Base-by-base conservation (phyloP, 2,888 invertebrate species). In the Siphlonurus alternatus region DNA sequence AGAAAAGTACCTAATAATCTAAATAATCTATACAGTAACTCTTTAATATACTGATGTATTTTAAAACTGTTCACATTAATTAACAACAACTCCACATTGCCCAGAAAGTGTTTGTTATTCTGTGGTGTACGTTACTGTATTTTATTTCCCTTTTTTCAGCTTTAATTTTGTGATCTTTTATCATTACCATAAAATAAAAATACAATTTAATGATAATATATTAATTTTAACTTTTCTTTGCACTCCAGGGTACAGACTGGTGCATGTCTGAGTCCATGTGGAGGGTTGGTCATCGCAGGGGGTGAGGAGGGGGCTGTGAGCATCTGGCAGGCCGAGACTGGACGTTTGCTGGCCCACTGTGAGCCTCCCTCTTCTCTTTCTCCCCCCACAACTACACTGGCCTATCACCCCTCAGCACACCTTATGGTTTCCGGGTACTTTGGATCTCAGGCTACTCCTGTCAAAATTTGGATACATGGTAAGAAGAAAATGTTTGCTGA, bases 271-370 rank as follows among this genome's bases (percentile, higher is more conserved):
- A 80, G 83, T 5, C 82, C 84, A 0, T 87, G 86, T 72, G 84
- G 85, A 7, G 78, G 78, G 23, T 78, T 82, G 65, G 76, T 86
- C 25, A 74, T 85, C 63, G 77, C 81, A 61, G 84, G 84, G 2
- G 80, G 82, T 69, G 85, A 86, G 71, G 82, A 85, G 72, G 80
- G 81, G 20, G 75, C 75, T 19, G 73, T 84, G 2, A 80, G 80
- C 69, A 78, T 82, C 5, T 87, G 86, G 86, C 80, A 81, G 70
- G 74, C 80, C 19, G 81, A 83, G 68, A 82, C 80, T 60, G 84
- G 84, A 10, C 75, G 74, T 65, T 73, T 74, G 22, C 64, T 77
- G 2, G 78, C 77, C 1, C n/a, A 22, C 22, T 38, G 7, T 38
- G 38, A 38, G 7, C 56, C 56, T 7, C 19, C n/a, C n/a, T 10